A percentile compares a stretch with the other conserved stretches of the same genome.
Evolutionary conservation across 2,888 invertebrate genomes (phyloP).

Genomic region (Pharmacophagus antenor): DNA sequence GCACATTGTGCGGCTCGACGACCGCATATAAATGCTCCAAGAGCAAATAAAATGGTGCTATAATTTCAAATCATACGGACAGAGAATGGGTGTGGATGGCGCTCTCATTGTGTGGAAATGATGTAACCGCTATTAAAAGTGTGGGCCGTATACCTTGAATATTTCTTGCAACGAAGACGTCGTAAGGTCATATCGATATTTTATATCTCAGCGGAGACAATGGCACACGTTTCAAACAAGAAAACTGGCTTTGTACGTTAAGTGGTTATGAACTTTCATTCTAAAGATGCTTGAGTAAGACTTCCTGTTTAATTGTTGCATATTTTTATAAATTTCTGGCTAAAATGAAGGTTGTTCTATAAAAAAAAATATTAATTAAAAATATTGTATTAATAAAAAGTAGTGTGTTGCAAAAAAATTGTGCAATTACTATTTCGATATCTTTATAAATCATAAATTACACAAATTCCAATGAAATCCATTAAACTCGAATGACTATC

Average conservation of each 20-base stretch:
- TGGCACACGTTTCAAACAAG: conserved; percentile 75
- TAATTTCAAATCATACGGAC: conserved; percentile 82
- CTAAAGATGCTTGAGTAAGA: conserved; percentile 52
- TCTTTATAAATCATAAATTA: conserved; percentile 34
- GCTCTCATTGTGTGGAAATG: conserved; percentile 81
- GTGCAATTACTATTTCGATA: not conserved
- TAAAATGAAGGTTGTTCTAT: too few species aligned
- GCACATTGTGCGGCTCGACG: conserved; percentile 73
- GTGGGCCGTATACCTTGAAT: conserved; percentile 80
- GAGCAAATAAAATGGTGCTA: conserved; percentile 81
- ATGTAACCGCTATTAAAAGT: conserved; percentile 81
- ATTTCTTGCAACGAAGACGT: conserved; percentile 80
- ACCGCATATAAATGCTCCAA: conserved; percentile 78
- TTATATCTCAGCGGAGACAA: conserved; percentile 78
- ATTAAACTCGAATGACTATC: conserved; percentile 56
- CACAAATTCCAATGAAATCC: conserved; percentile 48
- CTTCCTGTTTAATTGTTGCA: conserved; percentile 39
- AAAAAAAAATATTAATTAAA: not conserved
- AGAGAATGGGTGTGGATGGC: conserved; percentile 81
- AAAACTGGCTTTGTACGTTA: conserved; percentile 69
- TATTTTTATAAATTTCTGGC: not conserved
- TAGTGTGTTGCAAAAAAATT: not conserved
- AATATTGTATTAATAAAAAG: not conserved
- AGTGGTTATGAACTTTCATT: conserved; percentile 63
- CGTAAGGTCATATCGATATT: conserved; percentile 80